Conservation (phyloP, 2,888 invertebrate species). For the Acanthoscelides obtectus region DNA sequence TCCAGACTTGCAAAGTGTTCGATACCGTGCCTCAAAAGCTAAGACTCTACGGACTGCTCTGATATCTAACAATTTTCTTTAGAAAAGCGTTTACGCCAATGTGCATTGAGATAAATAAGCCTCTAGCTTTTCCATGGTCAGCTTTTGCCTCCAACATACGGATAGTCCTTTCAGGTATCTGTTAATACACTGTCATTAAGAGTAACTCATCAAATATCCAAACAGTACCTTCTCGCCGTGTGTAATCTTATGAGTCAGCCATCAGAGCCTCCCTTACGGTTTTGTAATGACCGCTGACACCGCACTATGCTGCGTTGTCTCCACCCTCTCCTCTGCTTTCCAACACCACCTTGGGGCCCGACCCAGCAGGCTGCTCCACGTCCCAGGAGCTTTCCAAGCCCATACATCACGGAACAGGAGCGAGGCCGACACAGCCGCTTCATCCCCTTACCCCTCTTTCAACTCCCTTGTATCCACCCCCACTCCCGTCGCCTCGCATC, state of each 20-base stretch:
- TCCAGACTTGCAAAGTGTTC: too few relatives aligned
- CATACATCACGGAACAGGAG: slow-evolving; percentile 27
- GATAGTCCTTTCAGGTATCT: too few relatives aligned
- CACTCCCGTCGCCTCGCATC: slow-evolving; percentile 25
- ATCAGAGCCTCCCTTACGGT: background rate
- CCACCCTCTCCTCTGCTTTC: background rate
- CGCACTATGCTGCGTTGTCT: background rate
- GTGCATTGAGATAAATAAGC: too few relatives aligned
- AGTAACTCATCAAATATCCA: too few relatives aligned
- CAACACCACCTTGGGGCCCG: slow-evolving; percentile 12
- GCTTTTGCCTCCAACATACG: too few relatives aligned
- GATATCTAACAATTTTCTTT: too few relatives aligned
- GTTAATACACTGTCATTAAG: too few relatives aligned
- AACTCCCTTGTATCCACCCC: slow-evolving; percentile 24
- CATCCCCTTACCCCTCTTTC: slow-evolving; percentile 14
- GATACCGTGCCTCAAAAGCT: too few relatives aligned
- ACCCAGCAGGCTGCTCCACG: slow-evolving; percentile 17
- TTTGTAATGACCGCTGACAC: background rate
- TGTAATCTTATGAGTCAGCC: background rate
- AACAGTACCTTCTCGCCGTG: too few relatives aligned
- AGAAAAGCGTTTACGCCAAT: too few relatives aligned
- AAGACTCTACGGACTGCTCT: too few relatives aligned
- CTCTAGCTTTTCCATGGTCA: too few relatives aligned
- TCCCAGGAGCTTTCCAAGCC: slow-evolving; percentile 31
- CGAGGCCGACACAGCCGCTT: slow-evolving; percentile 22